Evolutionary conservation across 1,140 invertebrate species (phyloP).

Genomic region (Drosophila insularis): DNA sequence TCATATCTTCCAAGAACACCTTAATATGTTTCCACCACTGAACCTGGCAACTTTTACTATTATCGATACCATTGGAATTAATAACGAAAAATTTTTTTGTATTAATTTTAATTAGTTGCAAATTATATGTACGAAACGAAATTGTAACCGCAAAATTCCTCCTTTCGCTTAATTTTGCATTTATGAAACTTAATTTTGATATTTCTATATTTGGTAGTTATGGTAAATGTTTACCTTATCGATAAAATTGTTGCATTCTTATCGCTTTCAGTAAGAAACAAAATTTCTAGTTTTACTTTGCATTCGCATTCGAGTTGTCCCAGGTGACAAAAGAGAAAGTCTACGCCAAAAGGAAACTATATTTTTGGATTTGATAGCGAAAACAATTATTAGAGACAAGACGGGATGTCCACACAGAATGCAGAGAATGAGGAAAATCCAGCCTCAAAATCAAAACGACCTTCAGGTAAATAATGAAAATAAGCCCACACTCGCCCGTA

Average conservation of each 20-base stretch:
- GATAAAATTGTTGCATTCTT: conserved; percentile 4
- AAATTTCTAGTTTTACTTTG: background rate
- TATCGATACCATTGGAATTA: no score
- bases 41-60: no score
- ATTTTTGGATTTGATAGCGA: background rate
- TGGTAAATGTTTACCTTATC: background rate
- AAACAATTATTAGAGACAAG: background rate
- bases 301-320: background rate
- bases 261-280: background rate
- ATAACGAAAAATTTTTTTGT: no score
- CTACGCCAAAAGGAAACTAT: background rate
- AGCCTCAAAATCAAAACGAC: conserved; percentile 71
- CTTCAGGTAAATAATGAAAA: conserved; percentile 67
- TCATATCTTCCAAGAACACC: no score
- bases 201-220: no score
- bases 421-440: conserved; percentile 56
- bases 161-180: no score
- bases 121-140: no score
- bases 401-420: conserved; percentile 59
- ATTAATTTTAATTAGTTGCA: no score
- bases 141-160: no score
- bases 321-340: background rate
- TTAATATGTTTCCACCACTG: no score
- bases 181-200: no score
- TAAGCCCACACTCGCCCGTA: conserved; percentile 10